These are phyloP conservation scores for Pasiphila rectangulata DNA, from an alignment of 2,888 invertebrate genomes.

Conservation along the genomic window DNA sequence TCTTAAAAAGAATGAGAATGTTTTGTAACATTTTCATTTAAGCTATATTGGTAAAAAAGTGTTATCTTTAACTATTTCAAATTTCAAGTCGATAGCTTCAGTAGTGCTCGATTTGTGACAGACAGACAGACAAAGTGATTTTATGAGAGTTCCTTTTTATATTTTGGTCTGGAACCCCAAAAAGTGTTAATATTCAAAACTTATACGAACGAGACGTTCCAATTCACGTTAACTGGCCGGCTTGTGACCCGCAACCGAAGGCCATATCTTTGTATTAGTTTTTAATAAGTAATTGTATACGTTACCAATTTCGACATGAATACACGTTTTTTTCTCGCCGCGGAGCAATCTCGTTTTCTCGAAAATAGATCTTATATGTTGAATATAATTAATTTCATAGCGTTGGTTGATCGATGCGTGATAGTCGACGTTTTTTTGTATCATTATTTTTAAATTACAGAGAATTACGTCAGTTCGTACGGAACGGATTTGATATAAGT, in stretches of 20 bases:
- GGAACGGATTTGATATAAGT: slow-evolving; percentile 60
- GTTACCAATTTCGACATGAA: slow-evolving; percentile 74
- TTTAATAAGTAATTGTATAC: slow-evolving; percentile 76
- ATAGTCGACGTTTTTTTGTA: slow-evolving; percentile 58
- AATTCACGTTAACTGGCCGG: slow-evolving; percentile 43
- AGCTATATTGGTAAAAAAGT: too few species aligned
- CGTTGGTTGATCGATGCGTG: slow-evolving; percentile 75
- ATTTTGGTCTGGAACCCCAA: too few species aligned
- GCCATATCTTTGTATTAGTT: slow-evolving; percentile 65
- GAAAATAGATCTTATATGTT: slow-evolving; percentile 78
- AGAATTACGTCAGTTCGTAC: slow-evolving; percentile 69
- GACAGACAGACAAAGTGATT: too few species aligned
- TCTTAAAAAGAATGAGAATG: too few species aligned
- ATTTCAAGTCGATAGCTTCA: too few species aligned
- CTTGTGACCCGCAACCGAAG: slow-evolving; percentile 51
- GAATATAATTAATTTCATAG: slow-evolving; percentile 77
- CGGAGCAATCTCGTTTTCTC: slow-evolving; percentile 76
- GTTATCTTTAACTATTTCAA: too few species aligned
- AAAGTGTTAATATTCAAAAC: slow-evolving; percentile 37
- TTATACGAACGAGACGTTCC: slow-evolving; percentile 46
- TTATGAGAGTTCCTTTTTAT: too few species aligned
- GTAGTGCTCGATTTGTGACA: too few species aligned
- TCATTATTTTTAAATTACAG: slow-evolving; percentile 76
- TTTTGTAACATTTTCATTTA: too few species aligned
- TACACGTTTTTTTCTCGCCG: slow-evolving; percentile 62